phyloP scores from a whole-genome alignment of 1,140 invertebrate species.

The Pseudachorutes palmiensis region DNA sequence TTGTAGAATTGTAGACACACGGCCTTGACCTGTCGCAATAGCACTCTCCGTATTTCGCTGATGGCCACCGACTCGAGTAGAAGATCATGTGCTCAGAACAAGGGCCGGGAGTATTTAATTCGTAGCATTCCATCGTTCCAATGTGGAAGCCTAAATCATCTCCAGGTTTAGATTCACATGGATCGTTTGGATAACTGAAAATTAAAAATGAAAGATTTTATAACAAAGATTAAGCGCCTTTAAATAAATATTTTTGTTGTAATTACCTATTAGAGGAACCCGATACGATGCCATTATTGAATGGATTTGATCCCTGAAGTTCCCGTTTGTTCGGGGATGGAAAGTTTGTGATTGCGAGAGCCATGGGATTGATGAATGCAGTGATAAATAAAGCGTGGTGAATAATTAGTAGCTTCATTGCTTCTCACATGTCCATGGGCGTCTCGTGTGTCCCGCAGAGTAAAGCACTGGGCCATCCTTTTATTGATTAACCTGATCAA shows the following conservation, averaged over 20 bases:
- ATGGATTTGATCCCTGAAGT: too few species aligned
- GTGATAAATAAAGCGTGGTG: background rate
- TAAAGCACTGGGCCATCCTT: background rate
- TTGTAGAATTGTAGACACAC: conserved; percentile 2
- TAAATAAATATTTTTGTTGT: background rate
- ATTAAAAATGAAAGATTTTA: background rate
- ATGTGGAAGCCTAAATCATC: background rate
- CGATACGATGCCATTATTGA: too few species aligned
- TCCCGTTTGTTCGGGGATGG: too few species aligned
- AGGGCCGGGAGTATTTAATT: background rate
- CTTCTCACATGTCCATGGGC: background rate
- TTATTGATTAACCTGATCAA: conserved; percentile 1
- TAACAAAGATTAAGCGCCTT: background rate
- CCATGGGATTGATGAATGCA: too few species aligned
- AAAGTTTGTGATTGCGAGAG: too few species aligned
- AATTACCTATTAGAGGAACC: too few species aligned
- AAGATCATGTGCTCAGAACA: background rate
- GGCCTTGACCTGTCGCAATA: background rate
- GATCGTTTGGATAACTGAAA: background rate
- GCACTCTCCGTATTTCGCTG: background rate
- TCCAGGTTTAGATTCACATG: background rate
- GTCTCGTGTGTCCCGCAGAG: background rate
- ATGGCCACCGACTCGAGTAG: background rate
- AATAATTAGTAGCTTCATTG: background rate
- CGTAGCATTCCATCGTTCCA: background rate